Base-by-base conservation (phyloP, 2,888 invertebrate species). In the Petrolisthes cinctipes region DNA sequence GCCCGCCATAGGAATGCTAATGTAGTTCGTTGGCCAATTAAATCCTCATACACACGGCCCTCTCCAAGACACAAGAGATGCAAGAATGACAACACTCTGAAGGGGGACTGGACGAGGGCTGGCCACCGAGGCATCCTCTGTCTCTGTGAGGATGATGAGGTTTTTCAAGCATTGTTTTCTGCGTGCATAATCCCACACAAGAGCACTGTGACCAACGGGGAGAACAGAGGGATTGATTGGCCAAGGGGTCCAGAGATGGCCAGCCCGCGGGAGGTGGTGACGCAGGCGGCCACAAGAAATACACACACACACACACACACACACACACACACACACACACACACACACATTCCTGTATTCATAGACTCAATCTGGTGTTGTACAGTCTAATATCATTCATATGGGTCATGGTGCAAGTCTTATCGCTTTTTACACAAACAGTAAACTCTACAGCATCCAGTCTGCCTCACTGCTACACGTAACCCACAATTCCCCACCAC, bases 131-230 rank as follows among this genome's bases (percentile, higher is more conserved):
- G 71, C n/a, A 37, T 37, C 37, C 1, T 71, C n/a, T 20, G 20
- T 71, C 71, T 61, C 17, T 61, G 17, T 17, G 61, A 17, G 51
- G 66, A 17, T 14, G 54, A 75, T 37, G 51, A 56, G 73, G 54
- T n/a, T 84, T 78, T n/a, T 66, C 9, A 20, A 61, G 78, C 76
- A 84, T 84, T 84, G 84, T 84, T 75, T 84, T 84, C 51, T 23
- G 78, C 75, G 84, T 84, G 84, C 61, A 76, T 78, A 78, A 84
- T 84, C 17, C 57, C 37, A 66, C 54, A 66, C 37, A 7, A 14
- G 83, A 61, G 57, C 61, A 51, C 57, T 78, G 78, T 78, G 66
- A 84, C 84, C 84, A 78, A 84, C 37, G 66, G 66, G 54, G 61
- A 54, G 61, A 57, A 83, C 51, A 51, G 68, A 66, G 84, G 78